Evolutionary conservation across 2,113 vertebrate species (phyloP).

Genomic region (Otocyon megalotis): DNA sequence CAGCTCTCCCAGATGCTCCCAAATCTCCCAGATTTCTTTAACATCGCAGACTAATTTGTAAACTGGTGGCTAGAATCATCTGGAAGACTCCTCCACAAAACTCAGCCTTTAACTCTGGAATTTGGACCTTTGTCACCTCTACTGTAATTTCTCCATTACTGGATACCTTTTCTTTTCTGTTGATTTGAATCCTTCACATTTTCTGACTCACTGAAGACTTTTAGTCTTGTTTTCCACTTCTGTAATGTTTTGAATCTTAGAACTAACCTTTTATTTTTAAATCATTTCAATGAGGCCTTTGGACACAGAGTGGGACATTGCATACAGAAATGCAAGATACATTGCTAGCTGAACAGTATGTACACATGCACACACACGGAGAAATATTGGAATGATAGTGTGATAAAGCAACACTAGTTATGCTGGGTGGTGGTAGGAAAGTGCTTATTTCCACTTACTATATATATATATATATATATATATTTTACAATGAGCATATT

Average conservation of each 20-base stretch:
- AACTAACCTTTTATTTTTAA: background rate
- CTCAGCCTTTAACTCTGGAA: background rate
- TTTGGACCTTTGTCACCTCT: background rate
- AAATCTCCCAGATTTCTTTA: no score
- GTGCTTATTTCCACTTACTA: background rate
- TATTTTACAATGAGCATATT: background rate
- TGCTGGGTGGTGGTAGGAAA: background rate
- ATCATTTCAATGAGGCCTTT: background rate
- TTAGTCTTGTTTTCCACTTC: constrained; percentile 1
- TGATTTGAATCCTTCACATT: constrained; percentile 3
- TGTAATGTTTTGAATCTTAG: constrained; percentile 45
- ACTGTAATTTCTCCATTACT: background rate
- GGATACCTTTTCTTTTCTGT: background rate
- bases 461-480: background rate
- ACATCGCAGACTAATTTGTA: background rate
- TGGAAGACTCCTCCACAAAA: background rate
- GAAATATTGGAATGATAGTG: background rate
- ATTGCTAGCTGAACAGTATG: background rate
- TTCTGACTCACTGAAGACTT: background rate
- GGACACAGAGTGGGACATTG: background rate
- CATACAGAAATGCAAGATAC: background rate
- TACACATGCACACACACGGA: background rate
- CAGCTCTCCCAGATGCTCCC: background rate
- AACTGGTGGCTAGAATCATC: background rate
- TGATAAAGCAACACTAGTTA: background rate